Percentiles rank a stretch among this genome's conserved stretches.
Evolutionary conservation across 2,888 invertebrate species (phyloP).

Genomic region (Nematopogon swammerdamellus): DNA sequence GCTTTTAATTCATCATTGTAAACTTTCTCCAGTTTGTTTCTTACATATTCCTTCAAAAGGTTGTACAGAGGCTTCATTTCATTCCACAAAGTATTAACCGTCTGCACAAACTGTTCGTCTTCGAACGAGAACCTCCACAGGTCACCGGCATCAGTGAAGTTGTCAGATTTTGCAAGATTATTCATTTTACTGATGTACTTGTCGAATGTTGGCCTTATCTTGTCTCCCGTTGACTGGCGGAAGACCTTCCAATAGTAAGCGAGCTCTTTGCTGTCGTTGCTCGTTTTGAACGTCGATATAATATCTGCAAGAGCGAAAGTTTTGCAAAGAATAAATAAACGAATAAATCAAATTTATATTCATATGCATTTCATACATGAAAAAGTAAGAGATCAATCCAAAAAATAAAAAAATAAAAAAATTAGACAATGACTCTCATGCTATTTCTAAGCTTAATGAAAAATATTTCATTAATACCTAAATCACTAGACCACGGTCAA

Average conservation of each 20-base stretch:
- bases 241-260: conserved; percentile 63
- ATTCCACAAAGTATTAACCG: conserved; percentile 50
- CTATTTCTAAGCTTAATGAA: no score
- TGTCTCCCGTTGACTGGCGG: conserved; percentile 61
- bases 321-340: no score
- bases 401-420: no score
- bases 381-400: no score
- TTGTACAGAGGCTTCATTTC: conserved; percentile 64
- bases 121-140: conserved; percentile 47
- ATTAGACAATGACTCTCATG: no score
- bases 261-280: conserved; percentile 59
- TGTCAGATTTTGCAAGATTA: conserved; percentile 55
- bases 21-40: conserved; percentile 44
- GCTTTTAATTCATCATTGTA: conserved; percentile 44
- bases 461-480: no score
- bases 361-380: no score
- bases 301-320: conserved; percentile 39
- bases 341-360: no score
- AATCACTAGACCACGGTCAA: no score
- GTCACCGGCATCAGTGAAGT: conserved; percentile 41
- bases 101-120: conserved; percentile 33
- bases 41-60: conserved; percentile 61
- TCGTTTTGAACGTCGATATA: conserved; percentile 38
- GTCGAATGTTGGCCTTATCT: conserved; percentile 57
- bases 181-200: conserved; percentile 62